Evolutionary conservation across 1,140 invertebrate genomes (phyloP), one percentile per base, ranked within the genome.

Genomic region (Drosophila baimaii): DNA sequence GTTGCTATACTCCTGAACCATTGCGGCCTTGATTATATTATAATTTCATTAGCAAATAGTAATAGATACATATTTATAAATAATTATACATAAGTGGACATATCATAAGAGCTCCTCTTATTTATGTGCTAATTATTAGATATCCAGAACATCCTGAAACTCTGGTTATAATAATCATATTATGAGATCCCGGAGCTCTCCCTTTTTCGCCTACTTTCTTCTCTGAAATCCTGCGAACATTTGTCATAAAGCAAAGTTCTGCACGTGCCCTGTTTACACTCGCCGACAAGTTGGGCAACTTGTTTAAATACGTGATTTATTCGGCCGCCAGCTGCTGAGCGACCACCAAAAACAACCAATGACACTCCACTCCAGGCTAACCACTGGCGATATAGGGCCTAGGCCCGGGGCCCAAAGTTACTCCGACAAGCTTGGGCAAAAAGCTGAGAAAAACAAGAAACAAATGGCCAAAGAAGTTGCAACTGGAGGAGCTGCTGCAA

Each of bases 231-330:
- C 66, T 51, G 58, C 57, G 39, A 77, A 70, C 84, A 88, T 88
- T 88, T 88, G 84, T 88, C 83, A 88, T 88, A 88, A 84, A 83
- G 66, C 83, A 89, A 88, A 88, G 84, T 89, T 83, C 68, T 77
- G 72, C 72, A 88, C 83, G 83, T 88, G 83, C 72, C 81, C 44
- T 88, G 83, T 89, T 88, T 88, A 71, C 80, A 83, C 58, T 88
- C 47, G 55, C 52, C 66, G 17, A 27, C 52, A 86, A 83, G 68
- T 86, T 85, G 84, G 66, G 57, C 63, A 89, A 88, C 79, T 88
- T 89, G 83, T 80, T 88, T 88, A 88, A 89, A 88, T 89, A 88
- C 80, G 83, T 88, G 83, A 88, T 88, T 88, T 88, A 89, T 88
- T 89, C 86, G 76, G 68, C 61, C 79, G 63, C 84, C 83, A 88